These are phyloP conservation scores for Drosophila algonquin DNA, from an alignment of 2,888 invertebrate genomes.

Conservation along the genomic window DNA sequence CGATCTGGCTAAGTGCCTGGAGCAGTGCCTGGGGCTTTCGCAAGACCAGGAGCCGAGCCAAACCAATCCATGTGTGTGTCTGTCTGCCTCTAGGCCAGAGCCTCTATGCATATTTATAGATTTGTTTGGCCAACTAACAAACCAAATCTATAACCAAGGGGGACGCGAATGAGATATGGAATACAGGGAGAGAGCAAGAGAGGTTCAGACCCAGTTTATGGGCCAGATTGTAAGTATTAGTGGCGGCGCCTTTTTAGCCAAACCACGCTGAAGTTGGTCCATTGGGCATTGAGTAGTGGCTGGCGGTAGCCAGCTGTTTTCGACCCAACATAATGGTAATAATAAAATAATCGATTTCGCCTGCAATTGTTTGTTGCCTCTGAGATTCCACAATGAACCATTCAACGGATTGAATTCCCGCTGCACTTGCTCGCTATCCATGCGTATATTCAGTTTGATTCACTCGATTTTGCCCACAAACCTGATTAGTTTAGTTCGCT, in stretches of 20 bases:
- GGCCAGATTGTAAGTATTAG: conserved; percentile 47
- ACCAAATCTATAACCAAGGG: conserved; percentile 36
- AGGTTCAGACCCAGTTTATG: conserved; percentile 54
- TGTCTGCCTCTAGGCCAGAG: conserved; percentile 42
- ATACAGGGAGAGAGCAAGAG: not conserved
- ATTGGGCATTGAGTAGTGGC: conserved; percentile 45
- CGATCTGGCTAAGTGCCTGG: conserved; percentile 38
- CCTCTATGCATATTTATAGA: conserved; percentile 74
- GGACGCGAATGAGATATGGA: not conserved
- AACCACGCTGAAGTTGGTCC: conserved; percentile 35
- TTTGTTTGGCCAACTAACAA: conserved; percentile 51
- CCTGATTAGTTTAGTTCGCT: conserved; percentile 66
- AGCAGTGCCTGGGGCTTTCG: conserved; percentile 57
- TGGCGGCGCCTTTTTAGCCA: conserved; percentile 34
- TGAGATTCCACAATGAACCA: conserved; percentile 56
- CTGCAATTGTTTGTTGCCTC: conserved; percentile 58
- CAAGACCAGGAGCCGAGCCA: conserved; percentile 57
- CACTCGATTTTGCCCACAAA: conserved; percentile 46
- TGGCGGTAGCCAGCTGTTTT: conserved; percentile 43
- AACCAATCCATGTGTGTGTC: conserved; percentile 39
- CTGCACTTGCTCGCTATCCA: conserved; percentile 51
- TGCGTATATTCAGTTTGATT: conserved; percentile 44
- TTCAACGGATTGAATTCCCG: conserved; percentile 55
- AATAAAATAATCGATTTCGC: conserved; percentile 69
- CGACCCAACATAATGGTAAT: conserved; percentile 65